Evolutionary conservation across 2,113 vertebrate genomes (phyloP).

Genomic region (Callipepla squamata): DNA sequence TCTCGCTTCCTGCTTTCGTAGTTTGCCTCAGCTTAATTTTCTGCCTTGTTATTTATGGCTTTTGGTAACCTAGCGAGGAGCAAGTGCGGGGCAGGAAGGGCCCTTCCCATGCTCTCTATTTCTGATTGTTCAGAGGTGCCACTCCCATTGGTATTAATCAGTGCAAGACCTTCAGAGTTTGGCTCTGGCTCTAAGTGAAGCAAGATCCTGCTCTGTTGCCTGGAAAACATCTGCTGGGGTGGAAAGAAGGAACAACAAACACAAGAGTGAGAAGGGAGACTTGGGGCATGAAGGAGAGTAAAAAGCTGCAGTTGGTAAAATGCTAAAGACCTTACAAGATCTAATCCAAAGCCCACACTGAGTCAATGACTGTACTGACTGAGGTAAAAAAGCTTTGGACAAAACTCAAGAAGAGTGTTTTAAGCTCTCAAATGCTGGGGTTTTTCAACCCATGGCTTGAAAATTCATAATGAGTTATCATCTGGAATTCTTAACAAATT

Average conservation of each 20-base stretch:
- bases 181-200: background rate
- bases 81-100: background rate
- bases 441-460: background rate
- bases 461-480: background rate
- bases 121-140: background rate
- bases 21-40: background rate
- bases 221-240: constrained; percentile 28
- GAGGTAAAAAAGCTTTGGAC: background rate
- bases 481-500: background rate
- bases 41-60: background rate
- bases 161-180: background rate
- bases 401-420: background rate
- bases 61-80: background rate
- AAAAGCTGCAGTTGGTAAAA: background rate
- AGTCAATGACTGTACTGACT: background rate
- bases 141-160: background rate
- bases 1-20: background rate
- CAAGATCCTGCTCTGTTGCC: background rate
- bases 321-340: background rate
- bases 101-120: background rate
- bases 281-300: rapidly evolving
- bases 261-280: background rate
- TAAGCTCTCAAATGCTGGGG: background rate
- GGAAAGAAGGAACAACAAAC: background rate
- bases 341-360: background rate